Percentiles rank a stretch among this genome's conserved stretches.
These are phyloP conservation scores for Megalonaias nervosa DNA, from an alignment of 1,140 invertebrate species.

Conservation along the genomic window DNA sequence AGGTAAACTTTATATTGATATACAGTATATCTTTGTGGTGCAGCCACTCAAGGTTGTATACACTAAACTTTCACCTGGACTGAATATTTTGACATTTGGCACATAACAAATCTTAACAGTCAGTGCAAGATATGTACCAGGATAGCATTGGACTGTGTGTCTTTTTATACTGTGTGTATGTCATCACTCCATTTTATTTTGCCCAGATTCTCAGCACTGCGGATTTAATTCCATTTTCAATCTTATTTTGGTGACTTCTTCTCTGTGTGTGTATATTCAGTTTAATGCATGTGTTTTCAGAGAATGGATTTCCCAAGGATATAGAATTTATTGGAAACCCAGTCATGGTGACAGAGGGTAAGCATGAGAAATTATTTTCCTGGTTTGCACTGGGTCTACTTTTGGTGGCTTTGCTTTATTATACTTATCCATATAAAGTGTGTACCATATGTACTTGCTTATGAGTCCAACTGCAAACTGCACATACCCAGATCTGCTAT, in stretches of 20 bases:
- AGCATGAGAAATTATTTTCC: constrained; percentile 21
- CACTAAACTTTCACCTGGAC: neutral
- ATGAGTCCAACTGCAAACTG: no score
- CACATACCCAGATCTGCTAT: no score
- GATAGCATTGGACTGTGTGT: neutral
- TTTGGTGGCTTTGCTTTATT: no score
- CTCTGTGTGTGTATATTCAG: constrained; percentile 13
- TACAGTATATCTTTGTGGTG: neutral
- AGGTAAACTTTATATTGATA: no score
- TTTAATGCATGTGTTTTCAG: constrained; percentile 44
- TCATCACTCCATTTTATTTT: neutral
- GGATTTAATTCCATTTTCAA: neutral
- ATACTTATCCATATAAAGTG: no score
- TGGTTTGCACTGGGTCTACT: neutral
- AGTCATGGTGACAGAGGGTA: constrained; percentile 52
- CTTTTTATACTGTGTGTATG: neutral
- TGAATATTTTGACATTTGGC: neutral
- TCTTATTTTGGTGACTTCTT: neutral
- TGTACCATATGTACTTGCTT: no score
- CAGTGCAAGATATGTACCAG: no score
- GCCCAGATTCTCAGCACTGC: neutral
- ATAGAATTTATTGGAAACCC: constrained; percentile 42
- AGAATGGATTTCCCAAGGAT: constrained; percentile 41
- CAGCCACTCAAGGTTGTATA: neutral
- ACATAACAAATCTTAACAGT: no score